phyloP scores from a whole-genome alignment of 2,797 vertebrate genomes.

The Crypturellus tataupa region DNA sequence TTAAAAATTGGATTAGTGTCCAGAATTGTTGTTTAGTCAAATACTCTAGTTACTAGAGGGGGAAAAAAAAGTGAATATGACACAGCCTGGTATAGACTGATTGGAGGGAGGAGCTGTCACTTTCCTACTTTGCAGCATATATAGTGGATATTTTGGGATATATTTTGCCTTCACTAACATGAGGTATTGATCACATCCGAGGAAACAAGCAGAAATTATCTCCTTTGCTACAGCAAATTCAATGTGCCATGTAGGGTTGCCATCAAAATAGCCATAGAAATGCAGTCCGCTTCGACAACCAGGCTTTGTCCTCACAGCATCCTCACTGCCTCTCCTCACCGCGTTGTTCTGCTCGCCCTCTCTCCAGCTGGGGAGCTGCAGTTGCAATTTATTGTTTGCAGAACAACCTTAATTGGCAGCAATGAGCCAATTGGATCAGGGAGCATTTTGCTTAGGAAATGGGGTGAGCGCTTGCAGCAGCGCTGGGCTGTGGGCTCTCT shows the following conservation, averaged over 20 bases:
- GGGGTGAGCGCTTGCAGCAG: neutral
- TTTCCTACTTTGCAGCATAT: neutral
- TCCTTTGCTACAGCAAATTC: neutral
- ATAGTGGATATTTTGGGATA: neutral
- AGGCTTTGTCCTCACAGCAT: neutral
- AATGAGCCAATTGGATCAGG: neutral
- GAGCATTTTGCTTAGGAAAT: neutral
- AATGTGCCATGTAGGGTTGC: neutral
- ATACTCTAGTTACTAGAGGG: neutral
- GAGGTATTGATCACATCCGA: neutral
- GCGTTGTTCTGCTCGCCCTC: fast-evolving
- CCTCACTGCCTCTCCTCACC: neutral
- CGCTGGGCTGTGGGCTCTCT: neutral
- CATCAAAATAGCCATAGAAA: neutral
- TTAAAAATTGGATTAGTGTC: neutral
- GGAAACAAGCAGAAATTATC: neutral
- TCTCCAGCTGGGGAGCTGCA: neutral
- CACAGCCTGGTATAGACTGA: neutral
- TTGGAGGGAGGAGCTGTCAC: neutral
- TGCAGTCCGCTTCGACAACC: neutral
- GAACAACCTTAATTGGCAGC: neutral
- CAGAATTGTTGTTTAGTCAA: neutral
- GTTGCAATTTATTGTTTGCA: neutral
- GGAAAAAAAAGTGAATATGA: neutral
- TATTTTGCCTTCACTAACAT: neutral